These are phyloP conservation scores for Brienomyrus brachyistius DNA, from an alignment of 2,113 vertebrate genomes.

Conservation along the genomic window DNA sequence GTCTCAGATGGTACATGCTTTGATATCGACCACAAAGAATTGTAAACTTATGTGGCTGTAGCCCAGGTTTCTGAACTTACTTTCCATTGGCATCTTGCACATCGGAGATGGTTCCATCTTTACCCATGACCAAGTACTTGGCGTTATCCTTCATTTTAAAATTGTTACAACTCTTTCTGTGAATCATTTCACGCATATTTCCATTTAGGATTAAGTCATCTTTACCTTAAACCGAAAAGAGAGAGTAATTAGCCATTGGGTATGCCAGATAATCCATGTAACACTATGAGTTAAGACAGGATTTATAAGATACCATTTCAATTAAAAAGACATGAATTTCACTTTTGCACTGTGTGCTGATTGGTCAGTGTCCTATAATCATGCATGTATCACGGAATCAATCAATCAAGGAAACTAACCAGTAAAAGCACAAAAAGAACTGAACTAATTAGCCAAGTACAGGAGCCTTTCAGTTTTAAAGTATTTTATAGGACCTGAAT, in stretches of 20 bases:
- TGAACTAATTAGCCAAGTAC: not conserved
- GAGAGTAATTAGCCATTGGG: not conserved
- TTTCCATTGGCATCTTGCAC: conserved; percentile 19
- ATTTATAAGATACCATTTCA: not conserved
- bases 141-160: conserved; percentile 32
- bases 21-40: not conserved
- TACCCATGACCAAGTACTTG: conserved; percentile 55
- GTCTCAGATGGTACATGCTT: not conserved
- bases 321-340: not conserved
- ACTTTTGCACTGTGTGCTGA: not conserved
- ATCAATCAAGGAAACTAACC: not conserved
- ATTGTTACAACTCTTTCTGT: conserved; percentile 30
- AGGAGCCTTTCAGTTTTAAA: not conserved
- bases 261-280: not conserved
- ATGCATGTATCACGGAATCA: not conserved
- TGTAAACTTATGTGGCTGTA: not conserved
- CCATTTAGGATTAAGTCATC: conserved; percentile 40
- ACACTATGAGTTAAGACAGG: too few relatives aligned
- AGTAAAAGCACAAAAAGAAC: not conserved
- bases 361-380: not conserved
- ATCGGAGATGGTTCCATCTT: conserved; percentile 31
- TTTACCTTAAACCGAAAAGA: conserved; percentile 15
- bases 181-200: conserved; percentile 37
- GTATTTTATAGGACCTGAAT: not conserved
- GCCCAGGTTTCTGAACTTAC: conserved; percentile 33